Evolutionary conservation across 2,113 vertebrate genomes (phyloP).

Genomic region (Gymnocephalus cernua): DNA sequence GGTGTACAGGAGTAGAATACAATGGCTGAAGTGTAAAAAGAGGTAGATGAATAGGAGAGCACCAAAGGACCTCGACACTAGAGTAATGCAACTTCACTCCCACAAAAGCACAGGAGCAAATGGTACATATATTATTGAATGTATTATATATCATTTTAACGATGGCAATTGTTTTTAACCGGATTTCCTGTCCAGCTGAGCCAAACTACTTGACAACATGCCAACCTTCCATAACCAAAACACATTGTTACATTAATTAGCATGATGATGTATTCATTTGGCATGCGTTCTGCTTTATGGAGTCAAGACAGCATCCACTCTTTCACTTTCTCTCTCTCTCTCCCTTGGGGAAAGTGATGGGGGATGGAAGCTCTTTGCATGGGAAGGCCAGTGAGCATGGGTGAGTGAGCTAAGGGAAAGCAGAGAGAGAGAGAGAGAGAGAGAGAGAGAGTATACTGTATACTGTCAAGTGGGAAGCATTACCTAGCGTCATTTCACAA

Average conservation of each 20-base stretch:
- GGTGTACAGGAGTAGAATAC: not conserved
- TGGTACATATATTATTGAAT: constrained; percentile 21
- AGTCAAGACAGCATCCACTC: constrained; percentile 69
- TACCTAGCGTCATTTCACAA: constrained; percentile 60
- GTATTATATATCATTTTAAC: constrained; percentile 33
- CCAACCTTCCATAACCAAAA: constrained; percentile 55
- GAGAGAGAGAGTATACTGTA: constrained; percentile 36
- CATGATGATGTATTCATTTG: constrained; percentile 73
- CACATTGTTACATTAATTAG: constrained; percentile 70
- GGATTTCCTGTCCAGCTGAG: constrained; percentile 29
- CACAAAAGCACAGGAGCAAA: constrained; percentile 6
- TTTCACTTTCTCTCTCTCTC: constrained; percentile 33
- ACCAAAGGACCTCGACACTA: not conserved
- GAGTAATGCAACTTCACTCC: not conserved
- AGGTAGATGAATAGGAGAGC: not conserved
- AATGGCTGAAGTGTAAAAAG: constrained; percentile 11
- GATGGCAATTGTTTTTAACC: constrained; percentile 9
- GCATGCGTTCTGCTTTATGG: constrained; percentile 65
- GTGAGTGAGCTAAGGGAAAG: constrained; percentile 60
- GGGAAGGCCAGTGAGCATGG: constrained; percentile 64
- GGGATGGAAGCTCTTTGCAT: constrained; percentile 77
- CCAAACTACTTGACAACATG: constrained; percentile 48
- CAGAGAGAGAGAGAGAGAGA: constrained; percentile 30
- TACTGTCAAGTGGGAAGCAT: constrained; percentile 58
- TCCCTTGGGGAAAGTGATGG: constrained; percentile 65